These are phyloP conservation scores for Atrina japonica DNA, from an alignment of 2,888 invertebrate genomes.

Conservation along the genomic window DNA sequence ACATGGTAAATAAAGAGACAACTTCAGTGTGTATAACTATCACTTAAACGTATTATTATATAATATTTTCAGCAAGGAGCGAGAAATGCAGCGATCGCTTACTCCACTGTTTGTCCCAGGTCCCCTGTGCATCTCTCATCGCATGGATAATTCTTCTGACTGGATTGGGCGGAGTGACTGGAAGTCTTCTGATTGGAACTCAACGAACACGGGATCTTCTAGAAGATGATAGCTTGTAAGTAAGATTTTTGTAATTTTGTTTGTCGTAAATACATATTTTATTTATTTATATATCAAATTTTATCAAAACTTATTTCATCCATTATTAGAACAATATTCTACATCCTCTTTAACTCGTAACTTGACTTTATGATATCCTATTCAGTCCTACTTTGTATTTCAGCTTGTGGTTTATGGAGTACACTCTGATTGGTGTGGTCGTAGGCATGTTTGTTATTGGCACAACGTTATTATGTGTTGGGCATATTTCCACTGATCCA, in stretches of 20 bases:
- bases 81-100: slow-evolving; percentile 69
- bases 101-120: slow-evolving; percentile 71
- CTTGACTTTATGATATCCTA: not conserved
- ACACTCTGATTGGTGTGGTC: slow-evolving; percentile 73
- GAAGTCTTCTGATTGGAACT: slow-evolving; percentile 70
- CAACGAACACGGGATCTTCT: slow-evolving; percentile 68
- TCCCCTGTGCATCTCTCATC: slow-evolving; percentile 73
- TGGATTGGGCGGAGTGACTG: slow-evolving; percentile 71
- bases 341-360: not conserved
- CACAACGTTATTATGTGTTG: slow-evolving; percentile 68
- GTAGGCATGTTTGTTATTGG: slow-evolving; percentile 75
- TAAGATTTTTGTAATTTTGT: too few species aligned
- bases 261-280: too few species aligned
- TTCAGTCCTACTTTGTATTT: slow-evolving; percentile 19
- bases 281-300: too few species aligned
- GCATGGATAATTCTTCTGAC: slow-evolving; percentile 73
- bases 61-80: slow-evolving; percentile 69
- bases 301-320: too few species aligned
- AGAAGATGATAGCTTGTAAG: slow-evolving; percentile 64
- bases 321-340: too few species aligned
- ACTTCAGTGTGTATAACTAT: too few species aligned
- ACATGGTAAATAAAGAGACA: too few species aligned
- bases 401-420: slow-evolving; percentile 75
- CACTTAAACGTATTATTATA: too few species aligned
- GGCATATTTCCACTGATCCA: slow-evolving; percentile 73